Evolutionary conservation across 2,797 vertebrate species (phyloP).

Genomic region (Enteromius viviparus): DNA sequence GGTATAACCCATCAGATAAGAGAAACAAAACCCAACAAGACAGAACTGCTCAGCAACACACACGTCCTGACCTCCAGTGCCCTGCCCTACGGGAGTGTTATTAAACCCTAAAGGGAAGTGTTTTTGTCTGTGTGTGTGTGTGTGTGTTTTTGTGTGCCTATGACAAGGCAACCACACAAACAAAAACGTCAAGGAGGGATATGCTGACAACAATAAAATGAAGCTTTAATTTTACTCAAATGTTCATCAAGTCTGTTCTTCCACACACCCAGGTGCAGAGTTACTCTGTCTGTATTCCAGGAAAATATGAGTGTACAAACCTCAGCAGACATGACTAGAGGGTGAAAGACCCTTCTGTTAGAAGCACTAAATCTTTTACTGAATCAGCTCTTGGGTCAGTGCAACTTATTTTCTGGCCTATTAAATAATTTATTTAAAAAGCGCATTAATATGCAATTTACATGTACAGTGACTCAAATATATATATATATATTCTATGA

Average conservation of each 20-base stretch:
- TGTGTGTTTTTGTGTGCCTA: slow-evolving; percentile 7
- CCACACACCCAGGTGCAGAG: slow-evolving; percentile 61
- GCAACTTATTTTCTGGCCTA: neutral
- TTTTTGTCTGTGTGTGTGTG: slow-evolving; percentile 27
- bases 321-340: slow-evolving; percentile 63
- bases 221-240: slow-evolving; percentile 11
- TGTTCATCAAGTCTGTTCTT: slow-evolving; percentile 1
- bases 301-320: slow-evolving; percentile 71
- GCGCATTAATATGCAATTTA: neutral
- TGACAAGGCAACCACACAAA: slow-evolving; percentile 49
- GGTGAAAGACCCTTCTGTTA: slow-evolving; percentile 75
- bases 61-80: slow-evolving; percentile 48
- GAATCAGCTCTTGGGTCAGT: slow-evolving; percentile 66
- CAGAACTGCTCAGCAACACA: slow-evolving; percentile 49
- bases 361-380: slow-evolving; percentile 68
- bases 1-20: slow-evolving; percentile 39
- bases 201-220: slow-evolving; percentile 26
- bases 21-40: slow-evolving; percentile 49
- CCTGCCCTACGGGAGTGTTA: slow-evolving; percentile 45
- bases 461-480: neutral
- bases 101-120: slow-evolving; percentile 36
- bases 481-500: neutral
- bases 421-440: neutral
- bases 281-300: slow-evolving; percentile 66
- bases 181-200: slow-evolving; percentile 39